Evolutionary conservation across 2,888 invertebrate species (phyloP).

Genomic region (Tryphoninae sp.): DNA sequence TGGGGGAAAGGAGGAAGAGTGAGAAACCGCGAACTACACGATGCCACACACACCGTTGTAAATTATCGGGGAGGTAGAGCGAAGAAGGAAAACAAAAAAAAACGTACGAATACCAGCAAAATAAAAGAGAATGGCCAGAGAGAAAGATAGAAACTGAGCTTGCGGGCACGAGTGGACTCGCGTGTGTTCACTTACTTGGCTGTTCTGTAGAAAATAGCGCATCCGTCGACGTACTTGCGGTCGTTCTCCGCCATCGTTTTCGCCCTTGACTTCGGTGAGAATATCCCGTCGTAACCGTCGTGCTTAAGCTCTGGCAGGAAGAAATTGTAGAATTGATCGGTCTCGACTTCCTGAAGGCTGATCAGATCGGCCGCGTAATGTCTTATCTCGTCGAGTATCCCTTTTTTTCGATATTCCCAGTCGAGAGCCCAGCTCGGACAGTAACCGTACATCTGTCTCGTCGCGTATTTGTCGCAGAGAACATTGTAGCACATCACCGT

Average conservation of each 20-base stretch:
- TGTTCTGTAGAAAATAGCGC: conserved; percentile 98
- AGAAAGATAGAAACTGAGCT: conserved; percentile 8
- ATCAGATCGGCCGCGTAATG: conserved; percentile 99
- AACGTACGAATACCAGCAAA: not conserved
- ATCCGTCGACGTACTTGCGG: conserved; percentile 98
- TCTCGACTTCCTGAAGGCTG: conserved; percentile 98
- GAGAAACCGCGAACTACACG: conserved; percentile 49
- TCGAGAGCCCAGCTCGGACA: conserved; percentile 99
- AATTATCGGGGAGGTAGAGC: conserved; percentile 34
- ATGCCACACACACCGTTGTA: conserved; percentile 30
- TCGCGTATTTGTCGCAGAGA: conserved; percentile 99
- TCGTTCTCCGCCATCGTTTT: conserved; percentile 99
- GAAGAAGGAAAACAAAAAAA: not conserved
- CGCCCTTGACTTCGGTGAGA: conserved; percentile 98
- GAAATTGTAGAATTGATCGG: conserved; percentile 98
- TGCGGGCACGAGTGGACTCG: conserved; percentile 24
- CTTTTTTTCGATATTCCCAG: conserved; percentile 99
- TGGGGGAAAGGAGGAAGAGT: conserved; percentile 13
- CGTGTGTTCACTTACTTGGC: conserved; percentile 87
- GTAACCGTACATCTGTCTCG: conserved; percentile 99
- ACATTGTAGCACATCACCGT: conserved; percentile 99
- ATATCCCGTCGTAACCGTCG: conserved; percentile 97
- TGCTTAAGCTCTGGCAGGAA: conserved; percentile 96
- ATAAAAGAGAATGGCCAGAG: conserved; percentile 21
- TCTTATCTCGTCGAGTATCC: conserved; percentile 97